Conservation (phyloP, 2,113 vertebrate genomes). For the Rattus rattus region DNA sequence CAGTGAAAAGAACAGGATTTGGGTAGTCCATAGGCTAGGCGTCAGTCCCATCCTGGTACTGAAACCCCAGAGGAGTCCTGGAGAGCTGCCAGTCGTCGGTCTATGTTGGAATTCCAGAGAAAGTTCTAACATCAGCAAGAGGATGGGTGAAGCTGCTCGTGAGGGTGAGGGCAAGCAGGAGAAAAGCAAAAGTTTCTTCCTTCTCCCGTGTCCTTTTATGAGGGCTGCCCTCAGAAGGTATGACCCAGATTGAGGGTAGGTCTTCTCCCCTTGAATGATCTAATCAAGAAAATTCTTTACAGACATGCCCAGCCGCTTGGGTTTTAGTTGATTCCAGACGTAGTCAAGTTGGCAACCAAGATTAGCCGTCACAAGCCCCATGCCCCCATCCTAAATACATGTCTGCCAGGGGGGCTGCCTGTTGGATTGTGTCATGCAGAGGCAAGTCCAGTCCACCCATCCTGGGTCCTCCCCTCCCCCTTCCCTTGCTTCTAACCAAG, state of each 20-base stretch:
- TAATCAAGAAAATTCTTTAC: neutral
- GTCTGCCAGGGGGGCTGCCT: accelerated
- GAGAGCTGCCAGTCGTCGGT: neutral
- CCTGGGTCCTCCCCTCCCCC: neutral
- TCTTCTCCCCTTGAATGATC: neutral
- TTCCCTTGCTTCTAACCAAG: neutral
- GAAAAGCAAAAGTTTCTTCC: neutral
- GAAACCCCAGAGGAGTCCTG: neutral
- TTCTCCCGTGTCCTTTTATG: neutral
- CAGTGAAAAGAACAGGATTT: neutral
- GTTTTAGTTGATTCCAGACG: neutral
- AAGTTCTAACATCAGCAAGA: neutral
- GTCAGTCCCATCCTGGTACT: neutral
- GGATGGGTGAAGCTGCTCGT: neutral
- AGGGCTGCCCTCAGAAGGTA: neutral
- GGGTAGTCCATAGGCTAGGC: neutral
- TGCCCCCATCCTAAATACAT: neutral
- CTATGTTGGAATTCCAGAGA: neutral
- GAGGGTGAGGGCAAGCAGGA: neutral
- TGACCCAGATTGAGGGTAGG: neutral
- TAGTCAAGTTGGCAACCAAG: neutral
- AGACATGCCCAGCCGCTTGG: neutral
- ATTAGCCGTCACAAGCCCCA: neutral
- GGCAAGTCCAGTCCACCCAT: neutral
- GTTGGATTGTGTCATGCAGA: neutral